Evolutionary conservation across 2,888 invertebrate species (phyloP), one percentile per base, ranked within the genome.

Genomic region (Amphimallon solstitiale): DNA sequence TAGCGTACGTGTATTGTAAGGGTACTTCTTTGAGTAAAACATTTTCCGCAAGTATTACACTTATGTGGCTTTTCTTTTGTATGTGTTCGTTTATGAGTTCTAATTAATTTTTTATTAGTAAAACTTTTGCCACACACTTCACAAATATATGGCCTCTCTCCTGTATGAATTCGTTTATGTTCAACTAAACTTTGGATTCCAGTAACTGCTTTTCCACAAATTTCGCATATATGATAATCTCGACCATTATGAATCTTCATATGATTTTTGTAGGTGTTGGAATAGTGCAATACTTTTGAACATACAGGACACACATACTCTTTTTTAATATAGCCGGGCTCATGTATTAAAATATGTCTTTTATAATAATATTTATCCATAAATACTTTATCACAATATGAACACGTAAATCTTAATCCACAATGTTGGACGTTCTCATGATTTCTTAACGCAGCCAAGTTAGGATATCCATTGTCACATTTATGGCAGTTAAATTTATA

Each of bases 31-130:
- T 86, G 83, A 43, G 85, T 80, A 71, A 86, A 87, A 0, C 83
- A 75, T 71, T 86, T 87, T 40, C 84, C 84, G 64, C 87, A 87
- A 62, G 82, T 80, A 9, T 84, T 82, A 65, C 87, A 87, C 12
- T 84, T 81, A 40, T 82, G 85, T 0, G 86, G 86, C 37, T 86
- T 68, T 46, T 69, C 64, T 17, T 62, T 59, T 0, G 63, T 67
- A 37, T 66, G 68, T 15, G 19, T 52, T 12, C 46, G 40, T 34
- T 75, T 74, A 54, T 78, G 78, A 48, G 76, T 76, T 10, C 76
- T 76, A 21, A 85, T 82, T 17, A 83, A 82, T 64, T 85, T 82
- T 52, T 82, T 80, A 72, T 84, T 85, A 68, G 84, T 80, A 67
- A 85, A 86, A 34, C 82, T 82, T 68, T 85, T 85, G 59, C 84